These are phyloP conservation scores for Malacoraja senta DNA, from an alignment of 2,797 vertebrate species.

Conservation along the genomic window DNA sequence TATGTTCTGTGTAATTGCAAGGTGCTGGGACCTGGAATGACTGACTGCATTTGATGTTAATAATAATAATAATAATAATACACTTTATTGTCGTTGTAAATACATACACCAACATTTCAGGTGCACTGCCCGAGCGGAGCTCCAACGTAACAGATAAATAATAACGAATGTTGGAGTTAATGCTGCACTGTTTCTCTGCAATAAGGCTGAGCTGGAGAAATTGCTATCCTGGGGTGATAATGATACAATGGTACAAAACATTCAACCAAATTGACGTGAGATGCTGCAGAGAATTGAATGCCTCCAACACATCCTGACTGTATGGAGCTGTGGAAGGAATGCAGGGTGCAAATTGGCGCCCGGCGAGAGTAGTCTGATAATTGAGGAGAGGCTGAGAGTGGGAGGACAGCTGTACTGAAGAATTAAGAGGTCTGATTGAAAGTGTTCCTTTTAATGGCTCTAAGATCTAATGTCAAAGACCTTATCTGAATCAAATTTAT, in stretches of 20 bases:
- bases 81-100: too few species aligned
- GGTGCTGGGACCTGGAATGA: background rate
- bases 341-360: background rate
- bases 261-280: constrained; percentile 1
- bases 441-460: background rate
- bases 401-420: constrained; percentile 3
- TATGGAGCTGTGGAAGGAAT: background rate
- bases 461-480: background rate
- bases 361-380: background rate
- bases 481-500: background rate
- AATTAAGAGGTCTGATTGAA: background rate
- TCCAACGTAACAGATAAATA: too few species aligned
- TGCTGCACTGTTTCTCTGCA: background rate
- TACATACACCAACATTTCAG: too few species aligned
- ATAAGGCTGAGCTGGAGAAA: background rate
- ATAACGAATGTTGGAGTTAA: too few species aligned
- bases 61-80: too few species aligned
- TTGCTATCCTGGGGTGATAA: background rate
- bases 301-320: background rate
- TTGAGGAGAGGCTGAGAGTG: background rate
- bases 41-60: background rate
- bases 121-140: too few species aligned
- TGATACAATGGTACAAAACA: background rate
- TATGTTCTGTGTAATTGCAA: background rate
- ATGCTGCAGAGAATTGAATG: background rate